phyloP scores from a whole-genome alignment of 2,888 invertebrate genomes.

The Thymelicus lineola region DNA sequence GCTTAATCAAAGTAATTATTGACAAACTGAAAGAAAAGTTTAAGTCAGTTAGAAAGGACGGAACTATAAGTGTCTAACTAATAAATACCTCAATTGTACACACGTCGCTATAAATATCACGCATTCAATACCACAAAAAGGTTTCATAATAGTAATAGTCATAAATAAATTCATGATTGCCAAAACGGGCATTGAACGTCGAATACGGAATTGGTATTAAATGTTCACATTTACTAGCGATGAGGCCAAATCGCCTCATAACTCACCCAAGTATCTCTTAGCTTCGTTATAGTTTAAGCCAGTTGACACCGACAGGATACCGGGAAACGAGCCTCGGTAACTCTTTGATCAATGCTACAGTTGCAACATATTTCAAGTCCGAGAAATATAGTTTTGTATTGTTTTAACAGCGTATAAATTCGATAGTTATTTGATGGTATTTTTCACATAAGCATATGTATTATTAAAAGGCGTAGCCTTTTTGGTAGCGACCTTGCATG shows the following conservation, averaged over 20 bases:
- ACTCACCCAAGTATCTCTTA: constrained; percentile 71
- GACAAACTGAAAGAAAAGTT: too few species aligned
- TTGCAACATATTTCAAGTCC: constrained; percentile 39
- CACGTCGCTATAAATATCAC: not conserved
- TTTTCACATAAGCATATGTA: too few species aligned
- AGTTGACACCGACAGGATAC: constrained; percentile 81
- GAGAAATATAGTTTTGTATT: constrained; percentile 8
- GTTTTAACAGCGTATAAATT: not conserved
- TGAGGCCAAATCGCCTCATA: constrained; percentile 34
- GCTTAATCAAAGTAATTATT: too few species aligned
- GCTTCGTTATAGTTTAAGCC: constrained; percentile 80
- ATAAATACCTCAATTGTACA: too few species aligned
- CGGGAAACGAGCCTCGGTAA: constrained; percentile 77
- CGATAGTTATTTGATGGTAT: too few species aligned
- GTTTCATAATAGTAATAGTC: constrained; percentile 6
- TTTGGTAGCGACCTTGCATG: too few species aligned
- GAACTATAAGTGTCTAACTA: too few species aligned
- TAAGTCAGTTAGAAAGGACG: too few species aligned
- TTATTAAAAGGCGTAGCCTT: too few species aligned
- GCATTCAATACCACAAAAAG: constrained; percentile 4
- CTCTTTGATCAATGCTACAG: constrained; percentile 74
- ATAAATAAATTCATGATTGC: constrained; percentile 28
- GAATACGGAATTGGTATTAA: constrained; percentile 32
- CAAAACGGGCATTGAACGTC: constrained; percentile 25
- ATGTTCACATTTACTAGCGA: constrained; percentile 32